Conservation (phyloP, 2,113 vertebrate species). For the Motacilla alba region DNA sequence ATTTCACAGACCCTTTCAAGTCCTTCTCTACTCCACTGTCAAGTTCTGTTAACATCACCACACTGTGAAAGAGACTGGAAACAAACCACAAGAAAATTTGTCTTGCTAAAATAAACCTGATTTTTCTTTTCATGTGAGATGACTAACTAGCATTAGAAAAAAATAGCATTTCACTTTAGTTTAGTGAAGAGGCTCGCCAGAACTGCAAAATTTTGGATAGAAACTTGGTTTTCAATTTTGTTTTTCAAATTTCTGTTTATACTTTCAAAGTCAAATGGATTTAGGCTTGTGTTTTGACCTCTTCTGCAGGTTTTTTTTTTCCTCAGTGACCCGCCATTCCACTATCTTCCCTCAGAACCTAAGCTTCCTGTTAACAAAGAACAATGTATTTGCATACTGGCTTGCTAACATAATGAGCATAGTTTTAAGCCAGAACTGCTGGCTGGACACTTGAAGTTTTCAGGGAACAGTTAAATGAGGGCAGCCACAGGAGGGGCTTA, state of each 20-base stretch:
- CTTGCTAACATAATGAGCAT: background rate
- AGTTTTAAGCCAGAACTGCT: background rate
- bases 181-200: background rate
- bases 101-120: constrained; percentile 48
- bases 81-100: constrained; percentile 4
- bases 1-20: background rate
- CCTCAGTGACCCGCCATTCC: background rate
- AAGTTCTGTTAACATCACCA: constrained; percentile 29
- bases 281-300: background rate
- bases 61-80: constrained; percentile 28
- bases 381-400: background rate
- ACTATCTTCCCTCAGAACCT: background rate
- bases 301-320: background rate
- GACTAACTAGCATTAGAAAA: background rate
- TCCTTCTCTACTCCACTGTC: background rate
- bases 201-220: background rate
- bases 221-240: background rate
- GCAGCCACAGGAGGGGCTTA: background rate
- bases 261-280: background rate
- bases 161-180: background rate
- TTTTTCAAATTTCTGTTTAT: background rate
- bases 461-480: background rate
- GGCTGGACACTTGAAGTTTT: background rate
- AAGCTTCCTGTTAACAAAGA: background rate
- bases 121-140: background rate